A percentile compares a stretch with the other conserved stretches of the same genome.
Evolutionary conservation across 2,113 vertebrate species (phyloP).

Genomic region (Bubo scandiacus): DNA sequence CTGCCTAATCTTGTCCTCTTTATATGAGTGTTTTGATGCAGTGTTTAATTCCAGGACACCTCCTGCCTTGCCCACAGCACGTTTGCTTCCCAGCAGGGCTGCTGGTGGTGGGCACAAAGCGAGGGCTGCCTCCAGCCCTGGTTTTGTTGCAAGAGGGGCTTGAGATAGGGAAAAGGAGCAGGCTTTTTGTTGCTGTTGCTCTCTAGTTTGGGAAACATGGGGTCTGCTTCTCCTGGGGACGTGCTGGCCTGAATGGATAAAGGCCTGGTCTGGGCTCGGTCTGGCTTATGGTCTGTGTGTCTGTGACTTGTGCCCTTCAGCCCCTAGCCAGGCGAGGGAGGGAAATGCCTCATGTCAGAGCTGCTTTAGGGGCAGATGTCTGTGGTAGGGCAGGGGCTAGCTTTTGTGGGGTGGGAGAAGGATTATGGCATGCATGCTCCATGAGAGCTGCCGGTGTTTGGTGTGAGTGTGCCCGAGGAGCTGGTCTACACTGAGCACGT

Average conservation of each 20-base stretch:
- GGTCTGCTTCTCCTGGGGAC: background rate
- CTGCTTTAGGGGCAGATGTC: background rate
- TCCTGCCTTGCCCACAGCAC: background rate
- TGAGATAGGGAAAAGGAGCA: rapidly evolving
- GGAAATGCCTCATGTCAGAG: rapidly evolving
- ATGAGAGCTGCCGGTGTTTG: rapidly evolving
- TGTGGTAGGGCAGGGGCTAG: background rate
- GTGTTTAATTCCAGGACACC: background rate
- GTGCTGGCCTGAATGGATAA: background rate
- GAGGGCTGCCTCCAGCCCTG: background rate
- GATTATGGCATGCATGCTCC: rapidly evolving
- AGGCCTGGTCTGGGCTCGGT: background rate
- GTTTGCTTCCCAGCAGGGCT: rapidly evolving
- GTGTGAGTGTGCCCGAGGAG: rapidly evolving
- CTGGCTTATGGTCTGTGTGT: rapidly evolving
- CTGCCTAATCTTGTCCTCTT: background rate
- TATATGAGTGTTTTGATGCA: background rate
- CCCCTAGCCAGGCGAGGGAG: background rate
- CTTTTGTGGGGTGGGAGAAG: background rate
- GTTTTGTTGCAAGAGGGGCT: background rate
- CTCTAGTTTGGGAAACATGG: background rate
- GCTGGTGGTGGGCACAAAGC: rapidly evolving
- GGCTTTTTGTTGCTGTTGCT: background rate
- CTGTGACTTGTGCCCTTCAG: background rate
- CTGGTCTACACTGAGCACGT: rapidly evolving